Evolutionary conservation across 1,140 invertebrate species (phyloP).

Genomic region (Tetramorium alpestre): DNA sequence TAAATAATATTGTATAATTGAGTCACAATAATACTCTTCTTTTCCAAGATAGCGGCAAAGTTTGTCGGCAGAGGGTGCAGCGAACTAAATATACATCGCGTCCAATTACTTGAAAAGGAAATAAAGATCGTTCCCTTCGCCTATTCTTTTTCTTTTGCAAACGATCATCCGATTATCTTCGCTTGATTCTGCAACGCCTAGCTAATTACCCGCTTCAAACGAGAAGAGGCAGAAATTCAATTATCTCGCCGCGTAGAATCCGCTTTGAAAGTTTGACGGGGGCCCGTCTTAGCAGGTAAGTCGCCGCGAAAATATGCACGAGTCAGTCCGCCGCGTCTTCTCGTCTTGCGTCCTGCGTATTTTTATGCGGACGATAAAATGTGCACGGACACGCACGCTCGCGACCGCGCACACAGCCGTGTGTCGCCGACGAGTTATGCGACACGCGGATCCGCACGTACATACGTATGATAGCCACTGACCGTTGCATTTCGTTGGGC

Average conservation of each 20-base stretch:
- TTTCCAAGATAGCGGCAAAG: neutral
- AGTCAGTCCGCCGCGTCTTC: constrained; percentile 18
- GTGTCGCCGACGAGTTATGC: constrained; percentile 69
- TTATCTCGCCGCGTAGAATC: constrained; percentile 48
- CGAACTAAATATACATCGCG: constrained; percentile 33
- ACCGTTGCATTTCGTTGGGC: constrained; percentile 79
- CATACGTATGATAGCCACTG: constrained; percentile 74
- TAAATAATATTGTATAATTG: constrained; percentile 32
- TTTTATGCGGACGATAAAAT: constrained; percentile 46
- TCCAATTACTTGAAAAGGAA: constrained; percentile 57
- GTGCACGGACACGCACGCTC: constrained; percentile 51
- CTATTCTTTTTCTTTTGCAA: constrained; percentile 18
- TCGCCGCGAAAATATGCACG: constrained; percentile 42
- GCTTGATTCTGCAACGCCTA: constrained; percentile 53
- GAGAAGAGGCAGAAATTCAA: constrained; percentile 55
- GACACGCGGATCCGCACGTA: constrained; percentile 67
- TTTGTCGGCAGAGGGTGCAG: neutral
- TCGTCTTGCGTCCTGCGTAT: constrained; percentile 15
- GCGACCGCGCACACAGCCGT: neutral
- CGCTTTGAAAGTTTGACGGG: constrained; percentile 52
- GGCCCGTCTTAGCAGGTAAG: constrained; percentile 23
- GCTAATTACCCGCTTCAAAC: constrained; percentile 57
- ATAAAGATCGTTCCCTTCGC: constrained; percentile 22
- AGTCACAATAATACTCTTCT: constrained; percentile 1
- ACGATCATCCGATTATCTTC: constrained; percentile 50